Evolutionary conservation across 2,888 invertebrate genomes (phyloP).

Genomic region (Scaptomyza parva): DNA sequence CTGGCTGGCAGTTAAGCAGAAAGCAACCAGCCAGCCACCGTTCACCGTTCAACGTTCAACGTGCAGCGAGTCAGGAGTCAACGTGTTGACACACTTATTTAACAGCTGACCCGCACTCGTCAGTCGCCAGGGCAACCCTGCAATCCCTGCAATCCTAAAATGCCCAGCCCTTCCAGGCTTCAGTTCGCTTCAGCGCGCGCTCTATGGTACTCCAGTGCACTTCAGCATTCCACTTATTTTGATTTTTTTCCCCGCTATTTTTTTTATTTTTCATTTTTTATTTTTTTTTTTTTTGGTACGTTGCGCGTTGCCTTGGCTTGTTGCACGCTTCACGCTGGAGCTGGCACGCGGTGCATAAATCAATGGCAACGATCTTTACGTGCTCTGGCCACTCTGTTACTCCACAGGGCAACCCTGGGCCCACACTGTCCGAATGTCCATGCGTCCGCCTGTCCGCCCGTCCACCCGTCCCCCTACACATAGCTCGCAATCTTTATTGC

Average conservation of each 20-base stretch:
- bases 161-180: not conserved
- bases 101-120: conserved; percentile 64
- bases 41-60: too few species aligned
- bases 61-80: conserved; percentile 17
- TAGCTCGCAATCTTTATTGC: conserved; percentile 74
- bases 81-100: conserved; percentile 76
- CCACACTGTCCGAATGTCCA: not conserved
- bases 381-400: conserved; percentile 59
- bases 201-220: conserved; percentile 11
- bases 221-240: conserved; percentile 17
- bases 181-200: conserved; percentile 9
- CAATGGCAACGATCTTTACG: conserved; percentile 81
- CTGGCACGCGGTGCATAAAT: conserved; percentile 76
- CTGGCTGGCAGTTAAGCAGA: conserved; percentile 33
- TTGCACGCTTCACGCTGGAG: conserved; percentile 75
- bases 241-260: too few species aligned
- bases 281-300: not conserved
- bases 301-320: conserved; percentile 62
- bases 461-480: too few species aligned
- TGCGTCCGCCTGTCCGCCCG: conserved; percentile 17
- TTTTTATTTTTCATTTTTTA: not conserved
- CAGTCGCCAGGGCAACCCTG: conserved; percentile 27
- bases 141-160: not conserved
- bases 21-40: too few species aligned
- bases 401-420: conserved; percentile 44